Base-by-base conservation (phyloP, 30 jellyfish, hydroid and myxozoan genomes). In the Pseudorhiza aurosa region DNA sequence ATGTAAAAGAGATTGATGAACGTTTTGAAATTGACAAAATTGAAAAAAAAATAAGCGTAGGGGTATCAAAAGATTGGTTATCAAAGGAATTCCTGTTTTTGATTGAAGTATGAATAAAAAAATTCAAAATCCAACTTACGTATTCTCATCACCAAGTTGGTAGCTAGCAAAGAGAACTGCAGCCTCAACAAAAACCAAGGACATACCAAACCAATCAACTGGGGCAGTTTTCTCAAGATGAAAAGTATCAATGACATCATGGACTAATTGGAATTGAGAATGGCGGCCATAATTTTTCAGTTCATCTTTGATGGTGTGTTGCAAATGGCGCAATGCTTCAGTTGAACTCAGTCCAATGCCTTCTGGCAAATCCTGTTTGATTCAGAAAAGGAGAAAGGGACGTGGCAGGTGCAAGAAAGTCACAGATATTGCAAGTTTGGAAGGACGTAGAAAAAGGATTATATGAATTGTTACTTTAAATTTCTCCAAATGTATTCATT, bases 141-240 rank as follows among this genome's bases (percentile, higher is more conserved):
- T 79, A 32, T 62, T 50, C 29, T 65, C 90, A 79, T 65, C 82
- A 30, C 90, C 90, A 30, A 85, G 65, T 12, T 15, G 39, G 32
- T 74, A 85, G 14, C 90, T 87, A 32, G 71, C 50, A 37, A 75
- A 32, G 29, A 85, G 64, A 2, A 65, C 59, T 11, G 58, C 80
- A 25, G 81, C 83, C 28, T 55, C 75, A 0, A 58, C 62, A 36
- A 64, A 29, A 22, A 75, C 36, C 67, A 85, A 35, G 14, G 24
- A 25, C 5, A 68, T 63, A 27, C 96, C 88, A 64, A 85, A 75
- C 96, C 96, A 85, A 46, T 85, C 86, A 14, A 85, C 64, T 28
- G 96, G 96, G 15, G 77, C 17, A 35, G 19, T 50, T 37, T 11
- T 51, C 28, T 40, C 83, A 3, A 31, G 21, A 25, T 63, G 55